Base-by-base conservation (phyloP, 2,888 invertebrate genomes). In the Lithosia quadra region DNA sequence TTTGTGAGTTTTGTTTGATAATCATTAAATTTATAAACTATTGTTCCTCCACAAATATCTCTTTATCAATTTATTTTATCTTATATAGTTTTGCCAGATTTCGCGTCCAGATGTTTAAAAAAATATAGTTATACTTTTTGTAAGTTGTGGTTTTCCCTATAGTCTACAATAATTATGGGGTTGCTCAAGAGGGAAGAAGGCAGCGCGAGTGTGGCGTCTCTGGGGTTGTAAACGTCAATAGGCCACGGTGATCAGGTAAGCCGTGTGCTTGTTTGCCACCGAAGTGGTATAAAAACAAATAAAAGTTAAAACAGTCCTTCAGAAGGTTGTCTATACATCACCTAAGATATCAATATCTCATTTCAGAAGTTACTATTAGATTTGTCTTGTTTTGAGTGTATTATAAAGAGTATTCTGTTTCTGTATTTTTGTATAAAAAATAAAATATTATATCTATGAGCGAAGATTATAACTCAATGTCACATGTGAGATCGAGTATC, bases 401-500 rank as follows among this genome's bases (percentile, higher is more conserved):
- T 49, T 49, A n/a, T 34, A 34, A 7, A 34, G 34, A 34, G 2
- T 39, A 10, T 7, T 10, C 34, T 34, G 9, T 34, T 34, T 34
- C 34, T 34, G 2, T 39, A 39, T 39, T 13, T 39, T 39, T 15
- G 15, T 18, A 18, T 1, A 43, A 43, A 39, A 39, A 39, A 39
- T 39, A 43, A 28, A 28, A 28, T 7, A 43, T 43, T 18, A 43
- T 18, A 18, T 43, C 43, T 43, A 15, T 13, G 18, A 43, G 43
- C 21, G 2, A 59, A 34, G 21, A 21, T 60, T 18, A 61, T 18
- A 39, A 60, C 1, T 18, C 39, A 62, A 39, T 28, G 43, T 62
- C 58, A 36, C 65, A 66, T 22, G 33, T 57, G 43, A 49, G 67
- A 58, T 57, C 58, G 55, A 68, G 63, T 43, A 65, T 65, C 49